phyloP scores from a whole-genome alignment of 2,888 invertebrate genomes.

The Protonemura montana region DNA sequence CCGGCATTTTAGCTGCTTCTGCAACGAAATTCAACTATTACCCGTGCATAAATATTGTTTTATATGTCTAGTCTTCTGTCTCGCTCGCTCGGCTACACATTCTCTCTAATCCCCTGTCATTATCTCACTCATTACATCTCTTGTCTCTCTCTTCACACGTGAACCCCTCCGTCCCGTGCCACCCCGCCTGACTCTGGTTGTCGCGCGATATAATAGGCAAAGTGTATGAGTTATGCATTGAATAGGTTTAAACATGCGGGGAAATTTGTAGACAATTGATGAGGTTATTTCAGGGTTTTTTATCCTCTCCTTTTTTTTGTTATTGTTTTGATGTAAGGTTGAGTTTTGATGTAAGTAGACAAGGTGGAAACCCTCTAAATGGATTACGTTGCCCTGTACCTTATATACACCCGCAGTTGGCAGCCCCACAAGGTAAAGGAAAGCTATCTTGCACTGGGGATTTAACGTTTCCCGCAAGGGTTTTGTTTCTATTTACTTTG shows the following conservation, averaged over 20 bases:
- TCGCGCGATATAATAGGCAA: neutral
- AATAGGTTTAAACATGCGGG: neutral
- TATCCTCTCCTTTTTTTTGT: neutral
- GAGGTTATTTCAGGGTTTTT: neutral
- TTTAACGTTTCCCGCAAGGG: too few relatives aligned
- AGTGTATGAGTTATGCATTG: neutral
- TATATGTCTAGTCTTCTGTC: neutral
- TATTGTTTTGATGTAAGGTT: neutral
- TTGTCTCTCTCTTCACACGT: constrained; percentile 4
- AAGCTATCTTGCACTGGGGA: too few relatives aligned
- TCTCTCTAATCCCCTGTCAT: neutral
- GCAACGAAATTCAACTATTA: neutral
- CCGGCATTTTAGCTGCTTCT: neutral
- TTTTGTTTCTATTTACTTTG: too few relatives aligned
- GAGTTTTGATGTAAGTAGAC: neutral
- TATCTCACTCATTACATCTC: neutral
- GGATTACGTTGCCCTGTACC: neutral
- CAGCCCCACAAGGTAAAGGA: neutral
- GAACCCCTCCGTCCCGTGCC: neutral
- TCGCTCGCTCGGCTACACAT: constrained; percentile 20
- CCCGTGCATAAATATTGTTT: neutral
- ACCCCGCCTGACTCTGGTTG: neutral
- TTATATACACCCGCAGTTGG: neutral
- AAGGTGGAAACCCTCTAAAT: neutral
- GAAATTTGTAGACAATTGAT: neutral